These are phyloP conservation scores for Grus americana DNA, from an alignment of 2,113 vertebrate species.

Conservation along the genomic window DNA sequence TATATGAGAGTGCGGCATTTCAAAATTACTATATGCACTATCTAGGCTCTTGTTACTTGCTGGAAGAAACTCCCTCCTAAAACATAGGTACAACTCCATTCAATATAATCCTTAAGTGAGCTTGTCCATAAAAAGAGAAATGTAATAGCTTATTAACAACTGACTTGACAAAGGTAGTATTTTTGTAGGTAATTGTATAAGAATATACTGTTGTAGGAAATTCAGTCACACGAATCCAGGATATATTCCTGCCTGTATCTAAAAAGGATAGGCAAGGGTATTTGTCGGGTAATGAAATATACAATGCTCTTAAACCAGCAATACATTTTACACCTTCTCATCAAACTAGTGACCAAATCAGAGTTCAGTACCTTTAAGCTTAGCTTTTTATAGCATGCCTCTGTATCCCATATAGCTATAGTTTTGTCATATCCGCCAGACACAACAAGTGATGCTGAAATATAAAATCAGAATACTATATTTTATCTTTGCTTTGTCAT, in stretches of 20 bases:
- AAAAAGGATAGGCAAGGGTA: neutral
- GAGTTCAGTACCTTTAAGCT: slow-evolving; percentile 73
- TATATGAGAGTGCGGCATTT: neutral
- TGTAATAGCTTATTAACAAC: neutral
- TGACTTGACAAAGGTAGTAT: neutral
- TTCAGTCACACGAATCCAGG: neutral
- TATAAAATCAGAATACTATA: neutral
- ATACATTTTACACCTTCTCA: neutral
- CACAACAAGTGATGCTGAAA: slow-evolving; percentile 73
- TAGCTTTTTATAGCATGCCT: slow-evolving; percentile 68
- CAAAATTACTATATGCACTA: neutral
- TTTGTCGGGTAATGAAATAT: neutral
- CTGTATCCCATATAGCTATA: slow-evolving; percentile 76
- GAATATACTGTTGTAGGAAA: neutral
- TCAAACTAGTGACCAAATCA: neutral
- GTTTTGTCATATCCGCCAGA: slow-evolving; percentile 79
- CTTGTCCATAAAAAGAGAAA: neutral
- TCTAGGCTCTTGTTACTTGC: neutral
- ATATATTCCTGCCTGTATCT: neutral
- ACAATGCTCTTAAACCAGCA: neutral
- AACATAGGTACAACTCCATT: neutral
- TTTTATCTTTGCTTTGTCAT: neutral
- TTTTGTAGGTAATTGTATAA: neutral
- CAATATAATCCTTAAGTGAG: neutral
- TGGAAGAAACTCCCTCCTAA: neutral